Percentiles rank a stretch among this genome's conserved stretches.
Conservation (phyloP, 2,113 vertebrate species). For the Carettochelys insculpta region DNA sequence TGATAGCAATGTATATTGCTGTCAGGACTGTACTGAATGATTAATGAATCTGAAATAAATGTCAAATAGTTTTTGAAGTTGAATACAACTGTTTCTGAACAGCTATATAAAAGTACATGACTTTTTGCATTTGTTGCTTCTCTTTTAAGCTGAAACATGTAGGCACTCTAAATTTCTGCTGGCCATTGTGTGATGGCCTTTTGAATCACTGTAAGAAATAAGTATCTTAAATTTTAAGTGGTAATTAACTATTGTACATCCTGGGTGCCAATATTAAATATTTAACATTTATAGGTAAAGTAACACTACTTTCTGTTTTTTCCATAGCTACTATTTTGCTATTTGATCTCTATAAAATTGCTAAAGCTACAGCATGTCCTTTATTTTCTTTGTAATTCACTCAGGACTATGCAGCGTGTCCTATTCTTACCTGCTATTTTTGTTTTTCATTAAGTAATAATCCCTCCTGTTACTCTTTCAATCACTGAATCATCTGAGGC, state of each 20-base stretch:
- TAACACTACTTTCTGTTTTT: background rate
- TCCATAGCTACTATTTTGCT: background rate
- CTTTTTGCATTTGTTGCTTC: background rate
- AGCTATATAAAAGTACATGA: background rate
- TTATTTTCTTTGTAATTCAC: background rate
- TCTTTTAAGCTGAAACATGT: background rate
- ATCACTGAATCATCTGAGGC: background rate
- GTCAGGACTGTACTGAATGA: background rate
- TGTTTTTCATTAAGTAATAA: constrained; percentile 22
- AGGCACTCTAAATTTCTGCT: background rate
- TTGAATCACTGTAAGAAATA: background rate
- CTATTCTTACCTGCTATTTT: constrained; percentile 24
- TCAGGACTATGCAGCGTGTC: background rate
- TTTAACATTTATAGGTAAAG: background rate
- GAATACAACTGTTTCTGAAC: background rate
- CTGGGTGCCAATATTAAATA: background rate
- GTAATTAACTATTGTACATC: background rate
- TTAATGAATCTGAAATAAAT: background rate
- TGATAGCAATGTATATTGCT: background rate
- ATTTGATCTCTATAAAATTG: background rate
- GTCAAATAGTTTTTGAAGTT: background rate
- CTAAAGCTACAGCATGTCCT: background rate
- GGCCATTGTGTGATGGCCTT: background rate
- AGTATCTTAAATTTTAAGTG: background rate
- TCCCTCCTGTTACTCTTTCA: constrained; percentile 9